These are phyloP conservation scores for Smutsia gigantea DNA, from an alignment of 2,797 vertebrate genomes.

Conservation along the genomic window DNA sequence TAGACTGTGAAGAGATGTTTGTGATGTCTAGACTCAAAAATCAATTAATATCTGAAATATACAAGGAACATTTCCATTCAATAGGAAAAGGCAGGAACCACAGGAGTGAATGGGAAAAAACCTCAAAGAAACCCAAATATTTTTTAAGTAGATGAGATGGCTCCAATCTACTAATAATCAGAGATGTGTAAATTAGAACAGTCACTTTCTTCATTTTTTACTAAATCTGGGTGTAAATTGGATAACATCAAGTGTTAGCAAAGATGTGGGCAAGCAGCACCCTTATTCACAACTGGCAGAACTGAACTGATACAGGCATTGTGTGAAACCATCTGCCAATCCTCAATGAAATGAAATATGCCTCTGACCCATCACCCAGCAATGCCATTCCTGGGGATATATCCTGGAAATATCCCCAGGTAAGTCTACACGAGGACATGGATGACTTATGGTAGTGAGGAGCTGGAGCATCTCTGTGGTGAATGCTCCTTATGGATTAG, in stretches of 20 bases:
- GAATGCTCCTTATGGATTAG: background rate
- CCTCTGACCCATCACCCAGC: background rate
- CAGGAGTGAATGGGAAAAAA: background rate
- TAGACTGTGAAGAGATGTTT: background rate
- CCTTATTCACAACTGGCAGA: background rate
- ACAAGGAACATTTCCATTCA: background rate
- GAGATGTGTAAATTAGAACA: slow-evolving; percentile 51
- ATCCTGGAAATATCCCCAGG: background rate
- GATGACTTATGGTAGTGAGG: background rate
- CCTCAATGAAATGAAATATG: background rate
- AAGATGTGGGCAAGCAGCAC: background rate
- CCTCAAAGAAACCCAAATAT: background rate
- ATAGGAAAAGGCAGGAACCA: background rate
- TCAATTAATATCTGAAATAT: background rate
- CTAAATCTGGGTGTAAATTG: slow-evolving; percentile 15
- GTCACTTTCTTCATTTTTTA: background rate
- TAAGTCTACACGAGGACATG: background rate
- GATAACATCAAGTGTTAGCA: background rate
- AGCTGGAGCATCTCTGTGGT: background rate
- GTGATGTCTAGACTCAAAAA: slow-evolving; percentile 12
- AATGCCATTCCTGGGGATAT: background rate
- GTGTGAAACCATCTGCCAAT: background rate
- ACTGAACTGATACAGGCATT: background rate
- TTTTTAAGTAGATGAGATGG: slow-evolving; percentile 8
- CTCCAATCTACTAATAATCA: slow-evolving; percentile 25